Base-by-base conservation (phyloP, 2,888 invertebrate genomes). In the Watsonalla binaria region DNA sequence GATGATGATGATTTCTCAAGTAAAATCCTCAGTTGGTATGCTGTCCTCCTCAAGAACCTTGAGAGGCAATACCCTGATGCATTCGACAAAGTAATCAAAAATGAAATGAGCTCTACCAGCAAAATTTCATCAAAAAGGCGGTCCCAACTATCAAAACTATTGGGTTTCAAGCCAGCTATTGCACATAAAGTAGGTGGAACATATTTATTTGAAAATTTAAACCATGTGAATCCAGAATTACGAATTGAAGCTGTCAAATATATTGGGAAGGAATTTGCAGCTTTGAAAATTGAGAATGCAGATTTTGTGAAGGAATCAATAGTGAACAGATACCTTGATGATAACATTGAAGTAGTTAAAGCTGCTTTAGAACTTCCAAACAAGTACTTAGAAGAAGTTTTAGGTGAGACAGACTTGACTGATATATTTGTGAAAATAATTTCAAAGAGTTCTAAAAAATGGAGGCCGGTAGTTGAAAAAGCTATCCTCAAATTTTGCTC, bases 41-140 rank as follows among this genome's bases (percentile, higher is more conserved):
- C 90, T 0, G 64, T 80, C 14, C 86, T 93, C 37, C 68, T 96
- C 0, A 90, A 92, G 57, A 92, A 84, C 33, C 75, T 96, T 2
- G 96, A 96, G 78, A 89, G 81, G 5, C 93, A 93, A 63, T 96
- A 96, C 75, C 95, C 96, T 0, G 85, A 87, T 0, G 92, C 92
- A 9, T 96, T 96, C 73, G 96, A 96, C 69, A 84, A 89, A 50
- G 92, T 93, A 47, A 85, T 96, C 0, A 94, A 94, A 65, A 85
- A 89, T 13, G 87, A 93, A 33, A 90, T 90, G 78, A 80, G 85
- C 55, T 81, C 80, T 5, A 72, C 78, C 33, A 80, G 79, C 37
- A 76, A 81, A 54, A 64, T 74, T 2, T 73, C 84, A 6, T 51
- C 66, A 5, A 68, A 72, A 48, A 78, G 85, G 47, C 74, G 76